A percentile compares a stretch with the other conserved stretches of the same genome.
These are phyloP conservation scores for Seison nebaliae DNA, from an alignment of 1,140 invertebrate species.

Conservation along the genomic window DNA sequence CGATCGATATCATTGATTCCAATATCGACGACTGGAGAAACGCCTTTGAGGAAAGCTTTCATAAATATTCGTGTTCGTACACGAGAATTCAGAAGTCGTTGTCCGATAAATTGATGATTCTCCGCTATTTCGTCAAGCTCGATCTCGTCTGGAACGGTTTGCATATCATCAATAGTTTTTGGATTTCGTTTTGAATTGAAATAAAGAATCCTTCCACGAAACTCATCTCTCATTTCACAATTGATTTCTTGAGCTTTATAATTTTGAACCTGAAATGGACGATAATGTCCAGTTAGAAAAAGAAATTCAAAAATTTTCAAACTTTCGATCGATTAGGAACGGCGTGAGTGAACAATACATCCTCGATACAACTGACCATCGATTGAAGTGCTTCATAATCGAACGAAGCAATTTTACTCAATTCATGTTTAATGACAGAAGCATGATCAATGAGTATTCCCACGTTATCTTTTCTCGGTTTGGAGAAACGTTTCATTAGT, in stretches of 20 bases:
- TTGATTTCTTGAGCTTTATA: conserved; percentile 97
- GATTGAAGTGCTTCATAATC: conserved; percentile 61
- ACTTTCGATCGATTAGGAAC: conserved; percentile 18
- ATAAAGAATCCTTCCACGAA: conserved; percentile 77
- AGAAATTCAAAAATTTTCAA: too few species aligned
- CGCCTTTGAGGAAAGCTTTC: conserved; percentile 49
- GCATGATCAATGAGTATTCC: conserved; percentile 15
- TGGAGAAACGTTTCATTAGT: conserved; percentile 14
- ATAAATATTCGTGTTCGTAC: conserved; percentile 82
- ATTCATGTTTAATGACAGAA: conserved; percentile 49
- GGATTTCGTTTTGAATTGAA: too few species aligned
- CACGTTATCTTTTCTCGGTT: conserved; percentile 13
- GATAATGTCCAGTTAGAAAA: too few species aligned
- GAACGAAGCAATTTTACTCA: conserved; percentile 75
- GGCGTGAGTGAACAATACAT: conserved; percentile 47
- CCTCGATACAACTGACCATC: conserved; percentile 43
- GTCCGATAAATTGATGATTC: conserved; percentile 74
- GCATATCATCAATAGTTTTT: too few species aligned
- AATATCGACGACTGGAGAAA: conserved; percentile 60
- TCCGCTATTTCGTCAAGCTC: conserved; percentile 42
- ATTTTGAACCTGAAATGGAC: too few species aligned
- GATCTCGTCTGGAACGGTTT: conserved; percentile 19
- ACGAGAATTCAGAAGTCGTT: conserved; percentile 42
- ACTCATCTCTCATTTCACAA: conserved; percentile 76
- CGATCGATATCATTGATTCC: conserved; percentile 83